These are phyloP conservation scores for Pectinophora gossypiella DNA, from an alignment of 1,140 invertebrate genomes.

Conservation along the genomic window DNA sequence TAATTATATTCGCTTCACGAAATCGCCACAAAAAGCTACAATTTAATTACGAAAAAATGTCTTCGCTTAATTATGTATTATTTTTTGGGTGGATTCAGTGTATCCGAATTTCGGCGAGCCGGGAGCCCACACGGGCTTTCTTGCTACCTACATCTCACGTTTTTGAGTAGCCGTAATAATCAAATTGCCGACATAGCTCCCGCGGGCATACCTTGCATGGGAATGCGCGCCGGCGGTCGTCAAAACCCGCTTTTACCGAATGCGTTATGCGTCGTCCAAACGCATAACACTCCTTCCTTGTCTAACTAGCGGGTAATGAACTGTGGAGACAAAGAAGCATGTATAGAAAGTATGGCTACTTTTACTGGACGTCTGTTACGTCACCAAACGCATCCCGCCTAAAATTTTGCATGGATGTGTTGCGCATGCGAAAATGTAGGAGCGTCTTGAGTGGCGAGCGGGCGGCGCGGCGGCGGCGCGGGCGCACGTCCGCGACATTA, in stretches of 20 bases:
- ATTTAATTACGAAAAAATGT: constrained; percentile 68
- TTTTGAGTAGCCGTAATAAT: constrained; percentile 71
- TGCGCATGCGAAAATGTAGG: constrained; percentile 60
- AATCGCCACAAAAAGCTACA: constrained; percentile 38
- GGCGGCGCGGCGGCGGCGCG: constrained; percentile 35
- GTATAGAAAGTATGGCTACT: constrained; percentile 51
- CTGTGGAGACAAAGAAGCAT: constrained; percentile 44
- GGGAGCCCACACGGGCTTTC: constrained; percentile 62
- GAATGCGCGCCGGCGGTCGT: constrained; percentile 62
- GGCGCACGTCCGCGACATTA: constrained; percentile 62
- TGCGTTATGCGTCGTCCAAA: constrained; percentile 53
- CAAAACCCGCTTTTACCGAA: constrained; percentile 66
- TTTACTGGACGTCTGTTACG: constrained; percentile 58
- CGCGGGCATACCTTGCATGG: constrained; percentile 67
- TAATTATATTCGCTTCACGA: constrained; percentile 42
- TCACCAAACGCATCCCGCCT: constrained; percentile 68
- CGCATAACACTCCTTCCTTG: constrained; percentile 43
- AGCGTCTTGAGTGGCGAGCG: constrained; percentile 19
- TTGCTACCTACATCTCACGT: constrained; percentile 67
- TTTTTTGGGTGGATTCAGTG: constrained; percentile 53
- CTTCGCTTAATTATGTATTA: constrained; percentile 46
- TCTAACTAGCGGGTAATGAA: constrained; percentile 38
- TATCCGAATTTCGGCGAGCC: constrained; percentile 53
- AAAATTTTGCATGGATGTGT: constrained; percentile 73
- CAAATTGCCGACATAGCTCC: constrained; percentile 70